Conservation (phyloP, 1,140 invertebrate genomes). For the Dendroctonus ponderosae region DNA sequence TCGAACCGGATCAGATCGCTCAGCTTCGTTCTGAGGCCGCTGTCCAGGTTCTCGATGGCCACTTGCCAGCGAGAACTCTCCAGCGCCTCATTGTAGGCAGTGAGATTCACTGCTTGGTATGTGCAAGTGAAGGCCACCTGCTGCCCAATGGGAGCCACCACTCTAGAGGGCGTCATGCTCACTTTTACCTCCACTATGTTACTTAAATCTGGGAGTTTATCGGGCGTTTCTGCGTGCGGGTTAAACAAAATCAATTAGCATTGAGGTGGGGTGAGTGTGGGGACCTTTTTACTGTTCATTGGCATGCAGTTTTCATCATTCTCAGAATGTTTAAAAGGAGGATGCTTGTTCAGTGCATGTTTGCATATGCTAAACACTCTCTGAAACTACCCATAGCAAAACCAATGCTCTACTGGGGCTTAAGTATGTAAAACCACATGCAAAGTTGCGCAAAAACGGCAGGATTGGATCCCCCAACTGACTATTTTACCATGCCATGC, state of each 20-base stretch:
- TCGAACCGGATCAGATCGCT: constrained; percentile 20
- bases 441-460: background rate
- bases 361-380: too few species aligned
- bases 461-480: background rate
- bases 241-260: too few species aligned
- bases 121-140: constrained; percentile 55
- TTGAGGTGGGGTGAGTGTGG: too few species aligned
- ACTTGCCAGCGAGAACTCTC: constrained; percentile 14
- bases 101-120: constrained; percentile 48
- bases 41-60: constrained; percentile 27
- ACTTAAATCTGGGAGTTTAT: too few species aligned
- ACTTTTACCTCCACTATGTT: constrained; percentile 47
- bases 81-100: background rate
- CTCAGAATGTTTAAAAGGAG: too few species aligned
- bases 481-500: constrained; percentile 2
- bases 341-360: too few species aligned
- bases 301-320: too few species aligned
- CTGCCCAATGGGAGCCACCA: constrained; percentile 47
- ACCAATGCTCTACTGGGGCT: too few species aligned
- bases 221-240: too few species aligned
- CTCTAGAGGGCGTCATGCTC: constrained; percentile 55
- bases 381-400: too few species aligned
- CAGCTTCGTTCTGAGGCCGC: constrained; percentile 2
- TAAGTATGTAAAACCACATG: background rate
- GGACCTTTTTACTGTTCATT: too few species aligned